Evolutionary conservation across 2,797 vertebrate species (phyloP).

Genomic region (Pristis pectinata): DNA sequence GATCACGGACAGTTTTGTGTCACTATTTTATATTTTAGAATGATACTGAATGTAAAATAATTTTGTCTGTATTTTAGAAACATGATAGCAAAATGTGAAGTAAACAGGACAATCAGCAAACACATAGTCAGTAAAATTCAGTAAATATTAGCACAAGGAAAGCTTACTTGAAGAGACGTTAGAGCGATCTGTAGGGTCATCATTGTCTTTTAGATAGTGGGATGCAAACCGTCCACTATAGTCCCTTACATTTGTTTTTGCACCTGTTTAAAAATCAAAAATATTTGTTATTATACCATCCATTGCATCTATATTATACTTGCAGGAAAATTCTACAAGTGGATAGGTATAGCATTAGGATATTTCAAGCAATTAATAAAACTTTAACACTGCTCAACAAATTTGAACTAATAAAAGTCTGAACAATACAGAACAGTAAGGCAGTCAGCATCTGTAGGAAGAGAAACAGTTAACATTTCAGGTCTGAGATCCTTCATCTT

Average conservation of each 20-base stretch:
- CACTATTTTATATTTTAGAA: neutral
- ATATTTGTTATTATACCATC: neutral
- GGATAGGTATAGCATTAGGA: neutral
- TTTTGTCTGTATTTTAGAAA: neutral
- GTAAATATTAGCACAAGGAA: neutral
- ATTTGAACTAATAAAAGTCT: too few relatives aligned
- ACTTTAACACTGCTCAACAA: too few relatives aligned
- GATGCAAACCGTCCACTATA: constrained; percentile 64
- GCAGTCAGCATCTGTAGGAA: too few relatives aligned
- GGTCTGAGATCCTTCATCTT: too few relatives aligned
- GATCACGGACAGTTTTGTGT: neutral
- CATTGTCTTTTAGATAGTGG: constrained; percentile 56
- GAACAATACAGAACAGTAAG: too few relatives aligned
- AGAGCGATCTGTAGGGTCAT: constrained; percentile 50
- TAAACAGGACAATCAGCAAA: neutral
- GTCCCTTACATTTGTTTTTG: constrained; percentile 64
- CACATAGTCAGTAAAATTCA: neutral
- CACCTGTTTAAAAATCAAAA: constrained; percentile 51
- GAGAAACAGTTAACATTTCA: too few relatives aligned
- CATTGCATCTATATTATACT: too few relatives aligned
- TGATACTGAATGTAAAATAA: neutral
- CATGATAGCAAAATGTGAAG: neutral
- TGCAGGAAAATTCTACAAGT: neutral
- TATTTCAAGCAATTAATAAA: neutral
- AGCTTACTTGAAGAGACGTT: constrained; percentile 56